Base-by-base conservation (phyloP, 2,797 vertebrate genomes). In the Sparidentex hasta region DNA sequence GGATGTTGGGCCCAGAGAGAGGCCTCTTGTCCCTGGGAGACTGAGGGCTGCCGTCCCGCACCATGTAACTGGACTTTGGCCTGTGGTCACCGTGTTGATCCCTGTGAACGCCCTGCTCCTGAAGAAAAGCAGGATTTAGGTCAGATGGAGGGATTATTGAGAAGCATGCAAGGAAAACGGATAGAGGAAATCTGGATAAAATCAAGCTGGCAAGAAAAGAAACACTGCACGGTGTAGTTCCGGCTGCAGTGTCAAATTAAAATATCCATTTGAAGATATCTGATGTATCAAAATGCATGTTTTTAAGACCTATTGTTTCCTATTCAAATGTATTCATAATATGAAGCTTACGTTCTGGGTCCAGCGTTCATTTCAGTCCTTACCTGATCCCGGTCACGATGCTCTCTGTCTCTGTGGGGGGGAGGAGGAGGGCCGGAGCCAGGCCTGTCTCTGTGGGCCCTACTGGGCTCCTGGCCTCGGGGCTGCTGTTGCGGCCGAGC, bases 1-100 rank as follows among this genome's bases (percentile, higher is more conserved):
- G 89, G 82, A 98, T 97, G 74, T 96, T 97, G 56, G 97, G 97
- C 21, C 98, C 98, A 0, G 97, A 98, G 14, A 97, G 96, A 1
- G 97, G 97, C 73, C 97, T 96, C 84, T 98, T 98, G 80, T 99
- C 97, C 46, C 96, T 90, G 23, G 96, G 96, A 57, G 96, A 94
- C 81, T 96, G 96, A 5, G 96, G 95, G 41, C 95, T 95, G 76
- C 91, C 87, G 2, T 91, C 93, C 17, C 90, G 88, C 1, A 89
- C 87, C 4, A 94, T 76, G 73, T 96, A 97, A 52, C 96, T 95
- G 43, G 97, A 96, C 87, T 97, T 97, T 41, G 97, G 97, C 81
- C 97, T 94, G 77, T 94, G 96, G 50, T 98, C 97, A 0, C 85
- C 44, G 0, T 87, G 63, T 1, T 90, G 95, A 0, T 95, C 94